Base-by-base conservation (phyloP, 2,888 invertebrate genomes). In the Yponomeuta evonymella region DNA sequence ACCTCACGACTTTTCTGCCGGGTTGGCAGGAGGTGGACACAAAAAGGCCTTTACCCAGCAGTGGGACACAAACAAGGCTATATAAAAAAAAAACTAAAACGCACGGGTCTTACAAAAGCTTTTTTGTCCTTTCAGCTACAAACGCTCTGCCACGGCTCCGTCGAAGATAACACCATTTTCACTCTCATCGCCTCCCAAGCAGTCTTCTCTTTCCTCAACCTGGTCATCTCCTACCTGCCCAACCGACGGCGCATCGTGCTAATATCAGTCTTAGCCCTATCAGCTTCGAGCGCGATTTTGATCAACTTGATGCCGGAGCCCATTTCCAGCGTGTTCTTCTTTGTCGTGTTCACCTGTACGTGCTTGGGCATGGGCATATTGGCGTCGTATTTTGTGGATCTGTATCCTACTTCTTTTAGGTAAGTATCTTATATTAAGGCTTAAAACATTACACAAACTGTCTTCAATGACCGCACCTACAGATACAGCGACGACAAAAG, bases 161-260 rank as follows among this genome's bases (percentile, higher is more conserved):
- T 95, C 23, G 94, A 95, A 75, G 82, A 91, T 4, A 91, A 91
- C 72, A 94, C 95, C 0, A 95, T 95, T 73, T 81, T 93, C 70
- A 94, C 94, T 11, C 93, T 96, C 4, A 89, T 95, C n/a, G 88
- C 92, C 0, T 94, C 96, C 69, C 96, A 95, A 9, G 83, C 88
- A 0, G 87, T 93, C 48, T 95, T 95, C 74, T 87, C 95, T 0
- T 76, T 94, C 48, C 92, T 95, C 11, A 96, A 95, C 80, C 81
- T 95, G 69, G 75, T 94, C 1, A 85, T 92, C 71, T 89, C 92
- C 2, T 87, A 86, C 91, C 94, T 81, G 84, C 95, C 78, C 81
- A 92, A 81, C 79, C 93, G 74, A 88, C 93, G 95, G 72, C 93
- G 93, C 74, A 84, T 84, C 51, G 83, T 94, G 1, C 80, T 94